A percentile compares a stretch with the other conserved stretches of the same genome.
Evolutionary conservation across 2,113 vertebrate genomes (phyloP).

Genomic region (Channa maculata): DNA sequence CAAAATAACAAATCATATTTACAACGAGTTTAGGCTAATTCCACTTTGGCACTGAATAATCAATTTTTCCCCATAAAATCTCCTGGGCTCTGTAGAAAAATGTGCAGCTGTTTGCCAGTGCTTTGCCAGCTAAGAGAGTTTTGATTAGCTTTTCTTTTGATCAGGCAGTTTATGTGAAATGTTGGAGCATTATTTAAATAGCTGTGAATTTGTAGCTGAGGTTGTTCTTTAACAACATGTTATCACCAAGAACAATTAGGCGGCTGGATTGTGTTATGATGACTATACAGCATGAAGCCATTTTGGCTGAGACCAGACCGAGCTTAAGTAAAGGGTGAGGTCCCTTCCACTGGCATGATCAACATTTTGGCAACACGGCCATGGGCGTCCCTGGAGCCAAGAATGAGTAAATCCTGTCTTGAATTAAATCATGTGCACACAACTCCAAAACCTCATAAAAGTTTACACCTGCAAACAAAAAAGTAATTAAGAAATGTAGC

Average conservation of each 20-base stretch:
- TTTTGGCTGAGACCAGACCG: slow-evolving; percentile 57
- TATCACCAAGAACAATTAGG: slow-evolving; percentile 19
- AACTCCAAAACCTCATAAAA: slow-evolving; percentile 25
- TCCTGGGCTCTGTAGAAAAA: no score
- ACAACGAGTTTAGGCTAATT: no score
- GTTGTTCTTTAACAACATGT: no score
- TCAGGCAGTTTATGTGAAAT: not conserved
- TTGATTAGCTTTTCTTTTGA: not conserved
- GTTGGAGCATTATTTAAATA: not conserved
- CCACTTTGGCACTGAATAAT: no score
- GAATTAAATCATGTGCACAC: slow-evolving; percentile 21
- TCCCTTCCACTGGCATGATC: slow-evolving; percentile 69
- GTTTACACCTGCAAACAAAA: slow-evolving; percentile 53
- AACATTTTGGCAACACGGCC: slow-evolving; percentile 67
- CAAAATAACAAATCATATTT: no score
- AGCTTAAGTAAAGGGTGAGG: slow-evolving; percentile 67
- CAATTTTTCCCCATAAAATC: no score
- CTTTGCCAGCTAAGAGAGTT: not conserved
- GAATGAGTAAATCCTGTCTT: slow-evolving; percentile 44
- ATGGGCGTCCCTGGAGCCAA: slow-evolving; percentile 33
- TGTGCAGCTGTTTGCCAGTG: no score
- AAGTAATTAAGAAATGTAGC: slow-evolving; percentile 18
- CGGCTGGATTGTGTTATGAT: slow-evolving; percentile 69
- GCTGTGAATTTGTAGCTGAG: not conserved
- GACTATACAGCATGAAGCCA: slow-evolving; percentile 38